Evolutionary conservation across 2,113 vertebrate species (phyloP), one percentile per base, ranked within the genome.

Genomic region (Illadopsis cleaveri): DNA sequence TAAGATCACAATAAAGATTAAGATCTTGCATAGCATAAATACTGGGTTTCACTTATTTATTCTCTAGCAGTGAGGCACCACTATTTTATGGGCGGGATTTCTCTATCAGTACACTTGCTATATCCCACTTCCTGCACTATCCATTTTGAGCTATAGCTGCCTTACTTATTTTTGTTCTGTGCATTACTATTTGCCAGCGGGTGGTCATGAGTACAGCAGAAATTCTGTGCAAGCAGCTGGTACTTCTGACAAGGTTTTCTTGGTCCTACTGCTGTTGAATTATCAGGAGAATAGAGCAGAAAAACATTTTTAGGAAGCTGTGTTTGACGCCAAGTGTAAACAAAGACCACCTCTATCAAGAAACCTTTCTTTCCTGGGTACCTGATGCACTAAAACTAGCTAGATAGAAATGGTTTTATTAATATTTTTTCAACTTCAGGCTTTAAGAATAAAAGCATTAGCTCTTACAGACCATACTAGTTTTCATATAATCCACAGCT

Each of bases 381-480:
- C 89, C 60, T 80, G 57, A 89, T 65, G 89, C 61, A 62, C 65
- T 91, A 77, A 51, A 79, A 90, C 82, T 51, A 91, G 61, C 69
- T 90, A 96, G 96, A 68, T 48, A 94, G 30, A 81, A 95, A 95
- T 76, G 73, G 40, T 75, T 94, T 93, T 96, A 93, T 94, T 94
- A 97, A 82, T 94, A 93, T 73, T 95, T 95, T 73, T 96, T 82
- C 84, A 92, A 61, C 81, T 95, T 84, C 40, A 47, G 69, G 85
- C 75, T 94, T 94, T 91, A 73, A 89, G 80, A 93, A 91, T 95
- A 93, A 97, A 97, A 94, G 62, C 91, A 90, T 93, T 90, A 82
- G 53, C 40, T 96, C 69, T 95, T 88, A 44, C 2, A 38, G 87
- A 80, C 86, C 23, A 1, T 28, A 78, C 62, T 75, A 70, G 24